A percentile compares a stretch with the other conserved stretches of the same genome.
Evolutionary conservation across 2,888 invertebrate species (phyloP).

Genomic region (Fragum fragum): DNA sequence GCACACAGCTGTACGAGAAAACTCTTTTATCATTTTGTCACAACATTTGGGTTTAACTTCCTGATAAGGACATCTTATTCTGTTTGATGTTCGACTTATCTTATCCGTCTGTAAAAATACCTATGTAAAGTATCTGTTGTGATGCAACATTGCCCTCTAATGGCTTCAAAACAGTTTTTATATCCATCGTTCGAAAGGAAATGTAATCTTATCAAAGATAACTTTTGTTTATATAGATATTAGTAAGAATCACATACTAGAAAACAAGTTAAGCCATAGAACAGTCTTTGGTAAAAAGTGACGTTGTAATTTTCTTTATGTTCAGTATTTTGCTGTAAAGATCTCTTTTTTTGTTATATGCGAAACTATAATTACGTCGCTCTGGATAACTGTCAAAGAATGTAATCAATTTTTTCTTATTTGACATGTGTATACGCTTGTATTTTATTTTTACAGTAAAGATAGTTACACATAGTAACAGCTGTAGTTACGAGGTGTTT

Average conservation of each 20-base stretch:
- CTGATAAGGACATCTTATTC: not conserved
- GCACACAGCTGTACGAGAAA: too few relatives aligned
- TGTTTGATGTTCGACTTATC: constrained; percentile 20
- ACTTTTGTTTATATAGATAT: not conserved
- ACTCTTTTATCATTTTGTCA: not conserved
- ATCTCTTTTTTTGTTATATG: too few relatives aligned
- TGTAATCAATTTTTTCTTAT: too few relatives aligned
- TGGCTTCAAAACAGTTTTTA: constrained; percentile 8
- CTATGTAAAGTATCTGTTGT: not conserved
- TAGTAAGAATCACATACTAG: not conserved
- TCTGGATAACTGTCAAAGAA: too few relatives aligned
- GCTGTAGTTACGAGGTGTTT: too few relatives aligned
- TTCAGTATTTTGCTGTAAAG: too few relatives aligned
- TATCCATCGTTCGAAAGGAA: not conserved
- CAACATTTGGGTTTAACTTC: not conserved
- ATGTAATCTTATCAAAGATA: not conserved
- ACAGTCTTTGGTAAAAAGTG: too few relatives aligned
- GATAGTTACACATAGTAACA: too few relatives aligned
- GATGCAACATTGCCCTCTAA: not conserved
- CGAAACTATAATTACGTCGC: too few relatives aligned
- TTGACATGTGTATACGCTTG: too few relatives aligned
- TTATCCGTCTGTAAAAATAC: constrained; percentile 23
- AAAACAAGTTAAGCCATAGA: not conserved
- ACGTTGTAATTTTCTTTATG: too few relatives aligned
- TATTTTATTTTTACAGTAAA: too few relatives aligned